Evolutionary conservation across 2,797 vertebrate species (phyloP), one percentile per base, ranked within the genome.

Genomic region (Myotis vivesi): DNA sequence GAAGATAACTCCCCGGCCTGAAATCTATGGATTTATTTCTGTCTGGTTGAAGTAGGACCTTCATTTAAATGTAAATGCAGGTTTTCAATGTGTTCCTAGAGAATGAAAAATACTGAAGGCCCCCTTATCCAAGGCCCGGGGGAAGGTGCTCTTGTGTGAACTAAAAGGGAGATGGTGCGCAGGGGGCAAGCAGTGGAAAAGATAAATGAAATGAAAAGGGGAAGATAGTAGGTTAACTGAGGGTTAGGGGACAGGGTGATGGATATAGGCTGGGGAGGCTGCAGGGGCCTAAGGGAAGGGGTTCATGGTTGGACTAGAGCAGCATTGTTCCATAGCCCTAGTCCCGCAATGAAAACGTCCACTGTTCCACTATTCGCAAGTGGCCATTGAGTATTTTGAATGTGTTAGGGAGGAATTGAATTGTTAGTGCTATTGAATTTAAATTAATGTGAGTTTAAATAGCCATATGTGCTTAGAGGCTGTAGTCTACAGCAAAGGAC

Each of bases 61-160:
- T 92, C 72, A 95, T 95, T 80, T 96, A 93, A 92, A 94, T 92
- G 92, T 87, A 84, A 95, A 84, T 76, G 66, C 59, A 22, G 49
- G n/a, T 88, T 83, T 64, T 69, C 85, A 77, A 23, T 41, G 30
- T 46, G 15, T 25, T 82, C 75, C 59, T 17, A 9, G 28, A 51
- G 62, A 51, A 44, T 55, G 79, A 80, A 82, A 88, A 82, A 77
- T 53, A 23, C 20, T 4, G 17, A 33, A 41, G 66, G 49, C 11
- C 16, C 9, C 8, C 11, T 1, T 5, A 13, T 17, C 49, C 15
- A 22, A 44, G 8, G 20, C 46, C 69, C 51, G 8, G 59, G 41
- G 64, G 30, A 62, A n/a, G 28, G 84, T n/a, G 16, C 17, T 36
- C 17, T 55, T 20, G 3, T 4, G 9, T 55, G 81, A 49, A 22